Conservation (phyloP, 2,113 vertebrate genomes). For the Loxodonta africana region DNA sequence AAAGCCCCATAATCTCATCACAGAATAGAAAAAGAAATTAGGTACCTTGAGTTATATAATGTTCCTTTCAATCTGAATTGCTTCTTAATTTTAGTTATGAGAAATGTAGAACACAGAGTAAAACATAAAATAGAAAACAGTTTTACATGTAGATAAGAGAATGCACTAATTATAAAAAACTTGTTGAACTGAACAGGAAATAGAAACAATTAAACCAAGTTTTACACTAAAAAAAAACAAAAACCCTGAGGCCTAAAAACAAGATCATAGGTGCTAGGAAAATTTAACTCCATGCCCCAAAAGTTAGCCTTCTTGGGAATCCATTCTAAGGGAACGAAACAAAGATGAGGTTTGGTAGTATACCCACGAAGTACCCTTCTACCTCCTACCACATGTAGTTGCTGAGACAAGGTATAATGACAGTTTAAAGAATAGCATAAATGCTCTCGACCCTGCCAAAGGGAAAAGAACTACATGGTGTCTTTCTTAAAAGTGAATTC, state of each 20-base stretch:
- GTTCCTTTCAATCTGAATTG: conserved; percentile 24
- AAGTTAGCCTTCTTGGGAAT: background rate
- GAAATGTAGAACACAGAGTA: conserved; percentile 27
- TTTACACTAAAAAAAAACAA: conserved; percentile 37
- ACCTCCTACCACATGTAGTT: background rate
- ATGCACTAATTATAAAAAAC: background rate
- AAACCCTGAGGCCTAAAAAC: background rate
- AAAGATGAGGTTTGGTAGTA: background rate
- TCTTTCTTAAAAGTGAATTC: conserved; percentile 54
- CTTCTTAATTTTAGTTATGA: conserved; percentile 28
- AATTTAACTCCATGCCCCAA: background rate
- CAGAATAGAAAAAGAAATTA: conserved; percentile 21
- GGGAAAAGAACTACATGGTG: background rate
- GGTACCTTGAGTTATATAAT: background rate
- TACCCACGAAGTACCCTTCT: background rate
- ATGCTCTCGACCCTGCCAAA: background rate
- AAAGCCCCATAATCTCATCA: background rate
- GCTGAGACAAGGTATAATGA: background rate
- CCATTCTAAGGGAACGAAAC: background rate
- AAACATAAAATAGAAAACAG: conserved; percentile 20
- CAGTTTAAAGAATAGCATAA: background rate
- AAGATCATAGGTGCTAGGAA: background rate
- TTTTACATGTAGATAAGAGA: conserved; percentile 11
- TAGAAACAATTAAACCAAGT: conserved; percentile 45
- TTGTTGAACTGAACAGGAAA: conserved; percentile 14